A percentile compares a stretch with the other conserved stretches of the same genome.
Evolutionary conservation across 2,888 invertebrate genomes (phyloP).

Genomic region (Drosophila mimica): DNA sequence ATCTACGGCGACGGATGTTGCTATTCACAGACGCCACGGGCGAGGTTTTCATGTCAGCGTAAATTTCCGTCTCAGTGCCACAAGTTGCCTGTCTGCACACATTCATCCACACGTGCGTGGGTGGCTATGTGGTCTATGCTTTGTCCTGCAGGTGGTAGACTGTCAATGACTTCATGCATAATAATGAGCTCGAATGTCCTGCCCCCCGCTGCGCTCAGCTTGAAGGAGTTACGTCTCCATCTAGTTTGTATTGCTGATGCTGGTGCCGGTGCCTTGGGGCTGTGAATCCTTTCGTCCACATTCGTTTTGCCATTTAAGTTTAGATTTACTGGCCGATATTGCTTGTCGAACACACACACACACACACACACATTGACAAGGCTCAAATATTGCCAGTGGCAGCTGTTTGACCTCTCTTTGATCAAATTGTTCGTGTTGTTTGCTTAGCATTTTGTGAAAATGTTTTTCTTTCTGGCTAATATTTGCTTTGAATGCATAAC

Average conservation of each 20-base stretch:
- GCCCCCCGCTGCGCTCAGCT: constrained; percentile 3
- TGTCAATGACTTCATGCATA: constrained; percentile 77
- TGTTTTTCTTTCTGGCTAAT: constrained; percentile 45
- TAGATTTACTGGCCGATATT: constrained; percentile 70
- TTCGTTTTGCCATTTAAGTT: constrained; percentile 61
- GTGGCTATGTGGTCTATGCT: constrained; percentile 34
- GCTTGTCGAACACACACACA: constrained; percentile 46
- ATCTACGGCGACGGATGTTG: constrained; percentile 62
- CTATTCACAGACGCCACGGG: constrained; percentile 70
- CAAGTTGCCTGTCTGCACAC: constrained; percentile 43
- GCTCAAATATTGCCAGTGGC: constrained; percentile 63
- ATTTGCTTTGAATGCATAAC: constrained; percentile 66
- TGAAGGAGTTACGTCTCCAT: constrained; percentile 18
- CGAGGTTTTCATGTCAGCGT: constrained; percentile 78
- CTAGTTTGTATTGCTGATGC: constrained; percentile 5
- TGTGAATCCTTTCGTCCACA: constrained; percentile 51
- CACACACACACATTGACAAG: constrained; percentile 46
- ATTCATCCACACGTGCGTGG: constrained; percentile 21
- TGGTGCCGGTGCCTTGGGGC: constrained; percentile 39
- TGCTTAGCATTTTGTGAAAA: constrained; percentile 58
- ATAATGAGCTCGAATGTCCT: constrained; percentile 65
- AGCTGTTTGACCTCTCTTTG: constrained; percentile 47
- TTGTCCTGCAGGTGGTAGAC: constrained; percentile 79
- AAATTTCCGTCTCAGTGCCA: constrained; percentile 73
- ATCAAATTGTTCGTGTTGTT: constrained; percentile 58